Base-by-base conservation (phyloP, 2,797 vertebrate species). In the Cryptoprocta ferox region DNA sequence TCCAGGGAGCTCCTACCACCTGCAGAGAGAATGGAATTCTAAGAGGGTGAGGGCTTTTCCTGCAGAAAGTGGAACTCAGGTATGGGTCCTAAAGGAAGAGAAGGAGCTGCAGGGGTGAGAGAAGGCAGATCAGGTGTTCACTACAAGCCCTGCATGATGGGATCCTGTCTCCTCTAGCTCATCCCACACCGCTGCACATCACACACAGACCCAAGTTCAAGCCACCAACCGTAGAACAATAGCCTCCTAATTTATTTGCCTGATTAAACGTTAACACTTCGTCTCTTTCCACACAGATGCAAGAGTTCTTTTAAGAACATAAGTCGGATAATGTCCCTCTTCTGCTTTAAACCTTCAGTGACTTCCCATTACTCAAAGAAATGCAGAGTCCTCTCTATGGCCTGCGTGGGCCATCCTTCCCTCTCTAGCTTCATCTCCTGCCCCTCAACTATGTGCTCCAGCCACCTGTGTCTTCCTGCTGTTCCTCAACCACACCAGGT, bases 11-110 rank as follows among this genome's bases (percentile, higher is more conserved):
- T 24, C 26, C 24, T 12, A 28, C 63, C 6, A 37, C 37, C 16
- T 94, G 35, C 93, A 45, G 83, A 89, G 39, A 95, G 85, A 79
- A 86, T 32, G 56, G 39, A 76, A 73, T 75, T 42, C 45, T 59
- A 42, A 66, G 87, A 7, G 19, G n/a, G 5, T 18, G 15, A 48
- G 11, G 3, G 3, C 35, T 79, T 96, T 95, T 76, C 65, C 83
- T 42, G 19, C 63, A 42, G 85, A 68, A 53, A 53, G 65, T 15
- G 30, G 50, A 63, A 48, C 86, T 79, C 18, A 2, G 79, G 14
- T 84, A 10, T 82, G 80, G 32, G 53, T 80, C 28, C 6, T 1
- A 0, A 84, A 61, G 15, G 39, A 28, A 70, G 42, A 53, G 42
- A 50, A 48, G 48, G 59, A 37, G 61, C 35, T 70, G 16, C 24